Base-by-base conservation (phyloP, 2,113 vertebrate genomes). In the Alethe castanea region DNA sequence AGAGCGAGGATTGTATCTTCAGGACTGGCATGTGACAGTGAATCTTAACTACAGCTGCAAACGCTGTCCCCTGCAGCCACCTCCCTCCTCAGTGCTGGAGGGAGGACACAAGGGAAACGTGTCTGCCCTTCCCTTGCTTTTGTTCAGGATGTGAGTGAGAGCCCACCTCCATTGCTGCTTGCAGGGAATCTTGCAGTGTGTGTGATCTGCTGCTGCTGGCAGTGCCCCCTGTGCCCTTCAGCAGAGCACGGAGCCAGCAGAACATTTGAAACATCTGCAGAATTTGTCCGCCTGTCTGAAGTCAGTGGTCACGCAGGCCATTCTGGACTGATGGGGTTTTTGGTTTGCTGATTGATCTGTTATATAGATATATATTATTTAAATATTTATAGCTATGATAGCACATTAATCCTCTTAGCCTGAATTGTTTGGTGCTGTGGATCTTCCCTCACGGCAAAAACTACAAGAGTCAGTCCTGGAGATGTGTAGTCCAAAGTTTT, bases 221-320 rank as follows among this genome's bases (percentile, higher is more conserved):
- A 31, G 35, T 83, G 76, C 89, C 76, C 88, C 90, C 38, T 42
- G 33, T 95, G 91, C n/a, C 91, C 95, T 96, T 97, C 76, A 60
- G 50, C 12, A 47, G 50, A 38, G 67, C 35, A 54, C 15, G n/a
- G 52, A 88, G 67, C 82, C 88, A 73, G 44, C 80, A 78, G 56
- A 74, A 42, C 60, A 52, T 53, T 78, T 90, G 13, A 90, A 92
- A 80, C 76, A 86, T 82, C 79, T 92, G 29, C 82, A 92, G 90
- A 86, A 93, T 95, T 92, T 90, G 56, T 38, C 67, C 19, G 12
- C 64, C 72, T 42, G 62, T 66, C 52, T 95, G 64, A 90, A 95
- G 79, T 88, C 79, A 86, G 52, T 88, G 85, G 79, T 93, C 90
- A 83, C 6, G 50, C 85, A 78, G 82, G 65, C 57, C 11, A 0